phyloP scores from a whole-genome alignment of 2,888 invertebrate species.

The Scaptomyza parva region DNA sequence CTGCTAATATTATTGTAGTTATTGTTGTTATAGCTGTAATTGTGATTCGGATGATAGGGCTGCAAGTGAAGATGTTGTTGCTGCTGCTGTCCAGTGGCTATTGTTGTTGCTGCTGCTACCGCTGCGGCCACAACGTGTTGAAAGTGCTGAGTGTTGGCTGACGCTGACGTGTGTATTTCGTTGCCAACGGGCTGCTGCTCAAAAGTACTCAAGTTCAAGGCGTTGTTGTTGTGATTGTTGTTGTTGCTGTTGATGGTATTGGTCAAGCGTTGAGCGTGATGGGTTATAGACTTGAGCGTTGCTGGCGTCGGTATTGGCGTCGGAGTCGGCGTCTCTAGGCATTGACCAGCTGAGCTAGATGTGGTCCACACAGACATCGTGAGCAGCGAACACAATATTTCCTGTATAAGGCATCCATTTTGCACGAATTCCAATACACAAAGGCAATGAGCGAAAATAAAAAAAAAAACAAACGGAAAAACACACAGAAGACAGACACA shows the following conservation, averaged over 20 bases:
- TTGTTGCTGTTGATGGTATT: slow-evolving; percentile 11
- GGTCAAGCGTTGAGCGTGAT: slow-evolving; percentile 28
- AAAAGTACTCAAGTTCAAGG: slow-evolving; percentile 37
- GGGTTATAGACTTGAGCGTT: slow-evolving; percentile 20
- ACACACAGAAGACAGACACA: slow-evolving; percentile 22
- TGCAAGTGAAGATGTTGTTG: slow-evolving; percentile 51
- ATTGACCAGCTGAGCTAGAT: slow-evolving; percentile 86
- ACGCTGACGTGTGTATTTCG: slow-evolving; percentile 37
- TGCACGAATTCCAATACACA: slow-evolving; percentile 38
- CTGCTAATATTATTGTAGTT: slow-evolving; percentile 39
- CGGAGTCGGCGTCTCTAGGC: slow-evolving; percentile 83
- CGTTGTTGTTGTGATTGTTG: slow-evolving; percentile 23
- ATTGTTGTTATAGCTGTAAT: slow-evolving; percentile 31
- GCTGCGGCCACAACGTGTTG: slow-evolving; percentile 75
- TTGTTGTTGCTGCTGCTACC: slow-evolving; percentile 72
- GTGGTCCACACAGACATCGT: slow-evolving; percentile 90
- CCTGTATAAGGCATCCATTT: slow-evolving; percentile 48
- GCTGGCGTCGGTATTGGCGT: slow-evolving; percentile 36
- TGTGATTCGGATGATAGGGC: slow-evolving; percentile 18
- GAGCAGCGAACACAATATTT: slow-evolving; percentile 36
- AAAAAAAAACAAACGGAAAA: slow-evolving; percentile 8
- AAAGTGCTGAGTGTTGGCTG: slow-evolving; percentile 48
- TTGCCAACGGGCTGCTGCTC: slow-evolving; percentile 46
- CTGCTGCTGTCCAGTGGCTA: slow-evolving; percentile 70
- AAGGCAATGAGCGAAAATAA: slow-evolving; percentile 9